A percentile compares a stretch with the other conserved stretches of the same genome.
Evolutionary conservation across 2,113 vertebrate species (phyloP).

Genomic region (Spheniscus mendiculus): DNA sequence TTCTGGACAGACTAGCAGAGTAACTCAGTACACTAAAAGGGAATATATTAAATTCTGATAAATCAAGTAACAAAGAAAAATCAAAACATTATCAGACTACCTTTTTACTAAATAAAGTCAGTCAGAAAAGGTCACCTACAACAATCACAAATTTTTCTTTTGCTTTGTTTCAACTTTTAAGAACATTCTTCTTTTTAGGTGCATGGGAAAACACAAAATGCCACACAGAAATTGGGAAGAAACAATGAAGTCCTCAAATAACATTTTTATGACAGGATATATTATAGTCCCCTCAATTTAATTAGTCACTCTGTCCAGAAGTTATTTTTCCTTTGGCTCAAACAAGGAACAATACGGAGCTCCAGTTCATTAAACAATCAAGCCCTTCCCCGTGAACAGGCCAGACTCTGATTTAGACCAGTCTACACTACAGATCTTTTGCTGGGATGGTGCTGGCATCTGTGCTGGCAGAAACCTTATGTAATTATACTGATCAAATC

Average conservation of each 20-base stretch:
- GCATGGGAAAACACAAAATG: not conserved
- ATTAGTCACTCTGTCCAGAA: not conserved
- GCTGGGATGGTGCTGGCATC: not conserved
- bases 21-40: not conserved
- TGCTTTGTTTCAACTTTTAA: not conserved
- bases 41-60: not conserved
- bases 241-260: not conserved
- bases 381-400: not conserved
- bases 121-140: not conserved
- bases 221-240: not conserved
- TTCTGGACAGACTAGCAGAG: not conserved
- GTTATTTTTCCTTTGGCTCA: not conserved
- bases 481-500: not conserved
- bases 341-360: not conserved
- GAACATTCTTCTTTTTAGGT: not conserved
- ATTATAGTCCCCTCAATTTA: not conserved
- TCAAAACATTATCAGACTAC: not conserved
- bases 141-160: not conserved
- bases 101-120: not conserved
- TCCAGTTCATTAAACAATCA: not conserved
- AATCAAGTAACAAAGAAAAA: not conserved
- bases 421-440: not conserved
- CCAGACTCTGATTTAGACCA: not conserved
- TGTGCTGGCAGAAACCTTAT: not conserved
- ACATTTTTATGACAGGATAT: not conserved